A percentile compares a stretch with the other conserved stretches of the same genome.
These are phyloP conservation scores for Melanogrammus aeglefinus DNA, from an alignment of 2,797 vertebrate species.

Conservation along the genomic window DNA sequence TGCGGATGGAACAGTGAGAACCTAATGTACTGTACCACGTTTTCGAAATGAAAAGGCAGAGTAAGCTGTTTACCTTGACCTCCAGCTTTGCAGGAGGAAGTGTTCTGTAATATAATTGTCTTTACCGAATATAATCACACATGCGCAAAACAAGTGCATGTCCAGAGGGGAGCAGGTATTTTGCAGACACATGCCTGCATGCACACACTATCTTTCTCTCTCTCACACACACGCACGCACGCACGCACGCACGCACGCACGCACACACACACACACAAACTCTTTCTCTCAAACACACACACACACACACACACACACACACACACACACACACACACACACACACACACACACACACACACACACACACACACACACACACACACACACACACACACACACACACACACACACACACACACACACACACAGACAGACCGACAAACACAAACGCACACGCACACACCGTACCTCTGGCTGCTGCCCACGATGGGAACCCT, in stretches of 20 bases:
- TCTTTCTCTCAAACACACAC: background rate
- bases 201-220: background rate
- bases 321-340: background rate
- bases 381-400: background rate
- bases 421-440: background rate
- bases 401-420: background rate
- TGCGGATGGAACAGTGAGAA: background rate
- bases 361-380: background rate
- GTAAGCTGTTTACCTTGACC: background rate
- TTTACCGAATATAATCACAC: background rate
- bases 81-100: background rate
- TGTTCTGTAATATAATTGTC: background rate
- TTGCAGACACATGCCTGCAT: background rate
- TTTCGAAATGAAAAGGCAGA: background rate
- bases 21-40: background rate
- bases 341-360: background rate
- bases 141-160: background rate
- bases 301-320: background rate
- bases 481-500: slow-evolving; percentile 69
- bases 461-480: slow-evolving; percentile 79
- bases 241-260: background rate
- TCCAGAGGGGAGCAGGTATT: background rate
- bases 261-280: too few relatives aligned
- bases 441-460: slow-evolving; percentile 16
- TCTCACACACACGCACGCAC: background rate